phyloP scores from a whole-genome alignment of 1,140 invertebrate genomes.

The Spodoptera litura region DNA sequence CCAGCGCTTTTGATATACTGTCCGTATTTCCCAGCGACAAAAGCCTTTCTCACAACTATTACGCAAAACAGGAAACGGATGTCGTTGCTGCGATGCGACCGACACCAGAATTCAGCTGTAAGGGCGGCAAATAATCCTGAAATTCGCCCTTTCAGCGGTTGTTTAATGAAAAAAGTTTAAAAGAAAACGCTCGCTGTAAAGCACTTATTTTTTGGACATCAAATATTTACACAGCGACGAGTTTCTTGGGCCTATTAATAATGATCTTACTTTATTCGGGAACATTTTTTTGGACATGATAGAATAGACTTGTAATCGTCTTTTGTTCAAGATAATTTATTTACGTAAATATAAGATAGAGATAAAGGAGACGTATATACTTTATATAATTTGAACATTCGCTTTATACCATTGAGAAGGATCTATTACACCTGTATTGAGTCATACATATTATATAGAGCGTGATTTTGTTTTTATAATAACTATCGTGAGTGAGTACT shows the following conservation, averaged over 20 bases:
- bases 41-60: conserved; percentile 58
- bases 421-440: no score
- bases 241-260: conserved; percentile 17
- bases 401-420: no score
- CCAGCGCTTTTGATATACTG: not conserved
- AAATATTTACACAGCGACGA: conserved; percentile 20
- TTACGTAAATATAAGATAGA: no score
- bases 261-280: conserved; percentile 2
- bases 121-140: conserved; percentile 16
- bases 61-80: conserved; percentile 50
- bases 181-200: conserved; percentile 20
- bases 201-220: conserved; percentile 37
- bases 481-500: not conserved
- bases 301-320: not conserved
- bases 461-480: no score
- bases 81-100: conserved; percentile 37
- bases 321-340: no score
- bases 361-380: no score
- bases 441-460: no score
- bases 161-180: conserved; percentile 49
- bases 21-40: conserved; percentile 13
- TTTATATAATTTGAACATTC: no score
- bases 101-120: conserved; percentile 25
- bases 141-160: conserved; percentile 14
- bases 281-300: not conserved